Conservation (phyloP, 2,113 vertebrate species). For the Dicaeum eximium region DNA sequence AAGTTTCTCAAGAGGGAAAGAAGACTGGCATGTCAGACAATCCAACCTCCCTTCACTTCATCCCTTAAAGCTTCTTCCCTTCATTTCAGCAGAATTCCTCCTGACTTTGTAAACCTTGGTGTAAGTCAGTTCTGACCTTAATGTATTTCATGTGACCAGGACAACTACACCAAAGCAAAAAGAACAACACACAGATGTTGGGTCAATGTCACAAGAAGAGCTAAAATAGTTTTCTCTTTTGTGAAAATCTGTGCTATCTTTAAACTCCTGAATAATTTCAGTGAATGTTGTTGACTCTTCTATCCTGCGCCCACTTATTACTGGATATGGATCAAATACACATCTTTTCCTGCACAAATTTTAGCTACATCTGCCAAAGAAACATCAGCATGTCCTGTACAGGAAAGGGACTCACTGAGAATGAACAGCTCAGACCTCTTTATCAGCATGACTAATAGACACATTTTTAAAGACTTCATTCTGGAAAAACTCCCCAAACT, state of each 20-base stretch:
- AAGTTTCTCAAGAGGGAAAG: background rate
- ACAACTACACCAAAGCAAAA: background rate
- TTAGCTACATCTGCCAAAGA: background rate
- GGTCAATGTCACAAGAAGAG: background rate
- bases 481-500: background rate
- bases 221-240: background rate
- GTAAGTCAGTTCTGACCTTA: background rate
- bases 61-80: background rate
- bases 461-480: background rate
- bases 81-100: background rate
- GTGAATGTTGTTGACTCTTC: background rate
- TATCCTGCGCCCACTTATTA: background rate
- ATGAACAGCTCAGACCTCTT: background rate
- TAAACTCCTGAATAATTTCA: background rate
- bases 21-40: background rate
- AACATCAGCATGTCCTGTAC: conserved; percentile 23
- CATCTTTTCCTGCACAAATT: background rate
- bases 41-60: background rate
- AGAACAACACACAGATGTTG: background rate
- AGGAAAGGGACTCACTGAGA: background rate
- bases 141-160: background rate
- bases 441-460: background rate
- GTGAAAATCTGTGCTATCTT: background rate
- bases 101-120: background rate
- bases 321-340: background rate